Conservation (phyloP, 2,797 vertebrate genomes). For the Labeo calbasu region DNA sequence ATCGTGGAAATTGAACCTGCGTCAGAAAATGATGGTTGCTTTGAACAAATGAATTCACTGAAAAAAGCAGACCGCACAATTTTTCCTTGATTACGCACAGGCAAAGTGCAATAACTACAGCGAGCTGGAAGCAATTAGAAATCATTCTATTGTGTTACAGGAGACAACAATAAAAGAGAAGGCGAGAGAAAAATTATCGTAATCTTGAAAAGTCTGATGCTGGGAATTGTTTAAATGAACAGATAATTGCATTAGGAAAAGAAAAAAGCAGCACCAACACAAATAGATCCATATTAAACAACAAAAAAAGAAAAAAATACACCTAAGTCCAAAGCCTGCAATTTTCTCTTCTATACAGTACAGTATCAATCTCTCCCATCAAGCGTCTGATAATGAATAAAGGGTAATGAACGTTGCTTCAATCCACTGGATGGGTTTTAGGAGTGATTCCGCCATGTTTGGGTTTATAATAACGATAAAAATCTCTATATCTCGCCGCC, state of each 20-base stretch:
- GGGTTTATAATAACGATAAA: constrained; percentile 60
- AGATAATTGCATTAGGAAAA: constrained; percentile 42
- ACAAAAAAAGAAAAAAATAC: constrained; percentile 21
- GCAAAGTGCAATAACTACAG: constrained; percentile 32
- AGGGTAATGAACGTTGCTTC: constrained; percentile 22
- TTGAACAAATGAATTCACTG: constrained; percentile 29
- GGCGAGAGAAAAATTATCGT: constrained; percentile 17
- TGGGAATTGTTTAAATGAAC: constrained; percentile 43
- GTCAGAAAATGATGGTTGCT: background rate
- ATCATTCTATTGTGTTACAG: constrained; percentile 38
- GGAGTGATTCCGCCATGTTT: constrained; percentile 47
- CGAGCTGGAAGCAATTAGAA: constrained; percentile 43
- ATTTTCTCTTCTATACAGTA: constrained; percentile 23
- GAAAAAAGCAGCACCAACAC: constrained; percentile 19
- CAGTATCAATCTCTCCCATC: constrained; percentile 14
- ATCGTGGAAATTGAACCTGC: constrained; percentile 1
- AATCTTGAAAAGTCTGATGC: constrained; percentile 44
- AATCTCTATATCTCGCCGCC: constrained; percentile 67
- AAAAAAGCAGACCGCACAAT: constrained; percentile 28
- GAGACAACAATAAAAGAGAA: constrained; percentile 34
- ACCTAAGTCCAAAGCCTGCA: background rate
- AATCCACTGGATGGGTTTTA: constrained; percentile 15
- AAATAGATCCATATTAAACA: constrained; percentile 16
- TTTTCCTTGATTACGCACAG: constrained; percentile 47
- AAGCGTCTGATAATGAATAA: constrained; percentile 31